phyloP scores from a whole-genome alignment of 2,113 vertebrate species.

The Lanius ludovicianus region DNA sequence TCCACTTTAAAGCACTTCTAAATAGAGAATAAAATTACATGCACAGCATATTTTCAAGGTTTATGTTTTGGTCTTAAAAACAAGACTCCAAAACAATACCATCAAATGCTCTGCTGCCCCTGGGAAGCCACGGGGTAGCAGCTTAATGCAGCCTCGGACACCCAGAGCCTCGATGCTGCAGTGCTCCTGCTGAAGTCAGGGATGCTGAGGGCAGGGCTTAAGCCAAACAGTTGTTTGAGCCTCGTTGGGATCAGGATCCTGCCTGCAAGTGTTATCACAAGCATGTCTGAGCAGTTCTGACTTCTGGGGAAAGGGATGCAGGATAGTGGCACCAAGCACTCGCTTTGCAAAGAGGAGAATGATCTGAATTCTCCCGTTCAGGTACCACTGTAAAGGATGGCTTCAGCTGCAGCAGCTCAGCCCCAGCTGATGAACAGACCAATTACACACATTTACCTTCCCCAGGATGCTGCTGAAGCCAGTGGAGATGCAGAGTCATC shows the following conservation, averaged over 20 bases:
- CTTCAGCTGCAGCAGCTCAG: neutral
- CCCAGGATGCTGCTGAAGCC: neutral
- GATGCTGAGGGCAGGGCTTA: neutral
- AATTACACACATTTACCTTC: neutral
- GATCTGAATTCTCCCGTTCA: neutral
- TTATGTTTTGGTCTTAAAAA: neutral
- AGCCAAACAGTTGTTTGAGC: neutral
- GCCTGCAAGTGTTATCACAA: neutral
- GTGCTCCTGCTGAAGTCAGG: neutral
- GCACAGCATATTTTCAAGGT: neutral
- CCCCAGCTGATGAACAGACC: neutral
- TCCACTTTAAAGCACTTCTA: neutral
- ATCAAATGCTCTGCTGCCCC: neutral
- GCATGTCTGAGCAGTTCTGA: neutral
- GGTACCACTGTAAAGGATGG: neutral
- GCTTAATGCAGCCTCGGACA: fast-evolving
- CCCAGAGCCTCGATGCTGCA: neutral
- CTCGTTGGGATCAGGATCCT: neutral
- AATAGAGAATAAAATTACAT: neutral
- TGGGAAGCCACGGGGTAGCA: fast-evolving
- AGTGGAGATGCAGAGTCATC: neutral
- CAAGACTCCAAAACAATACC: neutral
- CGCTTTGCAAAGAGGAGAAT: neutral
- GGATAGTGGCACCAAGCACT: neutral
- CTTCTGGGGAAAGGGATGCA: neutral